phyloP scores from a whole-genome alignment of 2,113 vertebrate species.

The Vombatus ursinus region DNA sequence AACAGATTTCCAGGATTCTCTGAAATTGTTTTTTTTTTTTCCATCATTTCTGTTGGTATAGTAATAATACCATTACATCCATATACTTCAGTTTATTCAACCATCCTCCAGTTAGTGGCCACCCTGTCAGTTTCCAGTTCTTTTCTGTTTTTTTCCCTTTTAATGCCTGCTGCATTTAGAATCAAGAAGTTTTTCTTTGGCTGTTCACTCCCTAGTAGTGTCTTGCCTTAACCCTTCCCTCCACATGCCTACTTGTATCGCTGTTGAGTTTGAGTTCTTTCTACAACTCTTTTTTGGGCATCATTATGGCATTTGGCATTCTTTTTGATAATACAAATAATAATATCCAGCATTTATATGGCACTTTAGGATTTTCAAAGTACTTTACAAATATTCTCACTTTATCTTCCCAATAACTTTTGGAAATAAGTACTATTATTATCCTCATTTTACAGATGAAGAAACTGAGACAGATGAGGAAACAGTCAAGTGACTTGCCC shows the following conservation, averaged over 20 bases:
- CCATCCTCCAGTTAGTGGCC: background rate
- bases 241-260: background rate
- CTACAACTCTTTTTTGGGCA: background rate
- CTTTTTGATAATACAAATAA: background rate
- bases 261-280: background rate
- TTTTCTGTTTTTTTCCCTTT: background rate
- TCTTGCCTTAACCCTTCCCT: background rate
- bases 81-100: background rate
- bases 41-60: background rate
- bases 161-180: background rate
- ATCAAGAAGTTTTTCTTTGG: background rate
- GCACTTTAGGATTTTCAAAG: background rate
- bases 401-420: background rate
- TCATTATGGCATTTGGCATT: background rate
- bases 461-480: background rate
- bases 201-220: background rate
- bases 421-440: background rate
- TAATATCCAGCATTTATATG: background rate
- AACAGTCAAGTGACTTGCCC: background rate
- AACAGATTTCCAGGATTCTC: background rate
- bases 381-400: background rate
- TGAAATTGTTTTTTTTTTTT: background rate
- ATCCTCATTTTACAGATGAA: background rate
- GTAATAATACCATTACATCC: background rate
- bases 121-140: background rate